phyloP scores from a whole-genome alignment of 2,888 invertebrate genomes.

The Ferrisia virgata region DNA sequence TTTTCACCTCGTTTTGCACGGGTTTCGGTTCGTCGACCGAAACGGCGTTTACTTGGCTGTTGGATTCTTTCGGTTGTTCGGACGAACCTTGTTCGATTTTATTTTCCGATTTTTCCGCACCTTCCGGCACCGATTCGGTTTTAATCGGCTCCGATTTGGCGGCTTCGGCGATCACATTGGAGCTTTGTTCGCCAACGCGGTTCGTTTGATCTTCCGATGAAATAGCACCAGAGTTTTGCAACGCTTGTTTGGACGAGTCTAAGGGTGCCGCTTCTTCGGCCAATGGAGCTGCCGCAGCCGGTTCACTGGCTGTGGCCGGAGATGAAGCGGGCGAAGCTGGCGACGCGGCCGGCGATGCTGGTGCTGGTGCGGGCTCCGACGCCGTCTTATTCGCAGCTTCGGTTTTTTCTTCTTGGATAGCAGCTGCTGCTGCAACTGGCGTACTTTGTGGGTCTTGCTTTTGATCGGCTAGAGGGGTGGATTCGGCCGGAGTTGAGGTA shows the following conservation, averaged over 20 bases:
- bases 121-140: not conserved
- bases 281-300: not conserved
- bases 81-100: conserved; percentile 36
- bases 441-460: conserved; percentile 18
- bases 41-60: conserved; percentile 40
- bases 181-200: not conserved
- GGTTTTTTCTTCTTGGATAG: not conserved
- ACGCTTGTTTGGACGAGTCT: conserved; percentile 13
- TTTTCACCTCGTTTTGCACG: conserved; percentile 44
- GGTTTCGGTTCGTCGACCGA: conserved; percentile 47
- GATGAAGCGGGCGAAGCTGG: not conserved
- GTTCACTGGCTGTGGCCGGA: not conserved
- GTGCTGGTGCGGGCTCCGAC: not conserved
- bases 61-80: conserved; percentile 40
- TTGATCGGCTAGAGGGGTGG: not conserved
- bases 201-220: not conserved
- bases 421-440: not conserved
- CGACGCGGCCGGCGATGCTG: not conserved
- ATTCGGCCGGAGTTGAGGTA: not conserved
- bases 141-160: not conserved
- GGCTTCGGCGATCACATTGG: not conserved
- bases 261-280: conserved; percentile 1
- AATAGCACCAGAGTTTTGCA: not conserved
- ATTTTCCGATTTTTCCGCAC: conserved; percentile 7
- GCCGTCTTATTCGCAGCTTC: not conserved